Conservation (phyloP, 2,113 vertebrate species). For the Elaphurus davidianus region DNA sequence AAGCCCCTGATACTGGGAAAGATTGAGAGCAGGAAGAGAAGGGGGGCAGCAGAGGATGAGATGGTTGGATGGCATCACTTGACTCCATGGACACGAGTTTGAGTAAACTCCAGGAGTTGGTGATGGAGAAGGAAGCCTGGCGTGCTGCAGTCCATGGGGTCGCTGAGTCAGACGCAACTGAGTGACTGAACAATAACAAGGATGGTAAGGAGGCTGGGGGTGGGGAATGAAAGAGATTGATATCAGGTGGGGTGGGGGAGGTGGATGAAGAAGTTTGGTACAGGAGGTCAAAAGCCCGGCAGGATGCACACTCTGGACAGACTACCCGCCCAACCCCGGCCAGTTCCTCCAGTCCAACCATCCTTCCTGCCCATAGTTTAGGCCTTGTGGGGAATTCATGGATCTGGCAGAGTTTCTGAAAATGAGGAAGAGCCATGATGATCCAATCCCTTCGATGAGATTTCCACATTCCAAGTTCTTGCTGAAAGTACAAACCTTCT, state of each 20-base stretch:
- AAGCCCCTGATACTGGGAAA: not conserved
- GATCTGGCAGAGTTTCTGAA: not conserved
- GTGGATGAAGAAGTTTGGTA: not conserved
- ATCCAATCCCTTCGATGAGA: not conserved
- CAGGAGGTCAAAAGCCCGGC: not conserved
- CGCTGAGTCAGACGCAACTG: accelerated
- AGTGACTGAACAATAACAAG: not conserved
- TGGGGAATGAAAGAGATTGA: not conserved
- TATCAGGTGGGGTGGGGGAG: not conserved
- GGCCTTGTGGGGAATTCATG: not conserved
- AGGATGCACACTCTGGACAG: not conserved
- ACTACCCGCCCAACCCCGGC: not conserved
- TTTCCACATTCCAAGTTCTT: not conserved
- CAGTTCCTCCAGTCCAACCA: not conserved
- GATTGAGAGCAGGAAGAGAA: not conserved
- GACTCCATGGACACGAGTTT: not conserved
- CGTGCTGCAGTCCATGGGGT: not conserved
- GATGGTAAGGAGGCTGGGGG: not conserved
- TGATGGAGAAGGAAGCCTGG: not conserved
- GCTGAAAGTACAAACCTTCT: not conserved
- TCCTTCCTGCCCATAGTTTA: not conserved
- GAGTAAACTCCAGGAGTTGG: not conserved
- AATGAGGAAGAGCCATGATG: not conserved
- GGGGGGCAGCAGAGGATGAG: accelerated
- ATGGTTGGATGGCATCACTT: not conserved